These are phyloP conservation scores for Gasteruption jaculator DNA, from an alignment of 2,888 invertebrate genomes.

Conservation along the genomic window DNA sequence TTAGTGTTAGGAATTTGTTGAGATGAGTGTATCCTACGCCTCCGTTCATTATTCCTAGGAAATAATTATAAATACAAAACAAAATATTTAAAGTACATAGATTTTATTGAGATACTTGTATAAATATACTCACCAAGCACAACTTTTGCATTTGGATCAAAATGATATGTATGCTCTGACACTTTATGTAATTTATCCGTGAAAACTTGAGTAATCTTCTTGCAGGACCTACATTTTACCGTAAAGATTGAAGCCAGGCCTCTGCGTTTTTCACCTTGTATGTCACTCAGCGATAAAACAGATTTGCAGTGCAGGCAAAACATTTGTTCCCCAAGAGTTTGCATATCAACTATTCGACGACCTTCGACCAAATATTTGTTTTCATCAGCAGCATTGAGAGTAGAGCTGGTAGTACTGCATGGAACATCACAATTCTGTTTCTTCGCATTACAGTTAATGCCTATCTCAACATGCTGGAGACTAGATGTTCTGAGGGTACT, in stretches of 20 bases:
- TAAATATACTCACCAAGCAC: background rate
- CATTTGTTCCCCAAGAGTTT: slow-evolving; percentile 10
- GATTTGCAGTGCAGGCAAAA: slow-evolving; percentile 10
- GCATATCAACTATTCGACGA: slow-evolving; percentile 12
- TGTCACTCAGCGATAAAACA: slow-evolving; percentile 8
- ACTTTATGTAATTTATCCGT: background rate
- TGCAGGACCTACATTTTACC: slow-evolving; percentile 7
- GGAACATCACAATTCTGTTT: background rate
- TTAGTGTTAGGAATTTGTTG: background rate
- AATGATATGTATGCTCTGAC: slow-evolving; percentile 2
- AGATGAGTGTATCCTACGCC: background rate
- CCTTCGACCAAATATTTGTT: slow-evolving; percentile 9
- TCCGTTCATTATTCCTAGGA: background rate
- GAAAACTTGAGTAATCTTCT: slow-evolving; percentile 5
- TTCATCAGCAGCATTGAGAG: slow-evolving; percentile 1
- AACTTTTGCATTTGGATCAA: background rate
- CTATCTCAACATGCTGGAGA: background rate
- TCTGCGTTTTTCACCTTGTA: slow-evolving; percentile 7
- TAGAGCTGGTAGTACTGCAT: slow-evolving; percentile 1
- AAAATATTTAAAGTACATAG: too few relatives aligned
- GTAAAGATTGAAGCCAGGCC: slow-evolving; percentile 12
- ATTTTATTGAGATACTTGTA: background rate
- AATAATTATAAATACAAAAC: too few relatives aligned
- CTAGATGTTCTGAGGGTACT: too few relatives aligned
- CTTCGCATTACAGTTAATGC: background rate